These are phyloP conservation scores for Ceyx melanurus DNA, from an alignment of 2,113 vertebrate species.

Conservation along the genomic window DNA sequence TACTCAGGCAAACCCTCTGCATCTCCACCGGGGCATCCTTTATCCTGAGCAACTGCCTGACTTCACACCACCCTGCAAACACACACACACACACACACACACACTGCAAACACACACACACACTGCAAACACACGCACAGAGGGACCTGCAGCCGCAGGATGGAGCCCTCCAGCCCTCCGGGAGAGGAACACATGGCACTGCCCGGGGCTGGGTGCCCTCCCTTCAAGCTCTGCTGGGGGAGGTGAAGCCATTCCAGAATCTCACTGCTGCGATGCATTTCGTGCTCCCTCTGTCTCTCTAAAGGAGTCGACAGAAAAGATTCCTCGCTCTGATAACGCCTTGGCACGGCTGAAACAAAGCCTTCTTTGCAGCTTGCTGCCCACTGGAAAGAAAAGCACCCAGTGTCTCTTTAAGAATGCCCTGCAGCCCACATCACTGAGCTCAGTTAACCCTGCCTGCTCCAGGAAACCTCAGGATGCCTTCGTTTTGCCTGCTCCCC, in stretches of 20 bases:
- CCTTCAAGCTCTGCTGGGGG: not conserved
- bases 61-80: not conserved
- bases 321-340: slow-evolving; percentile 46
- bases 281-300: not conserved
- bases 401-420: slow-evolving; percentile 71
- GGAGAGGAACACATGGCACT: not conserved
- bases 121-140: not conserved
- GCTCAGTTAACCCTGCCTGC: slow-evolving; percentile 55
- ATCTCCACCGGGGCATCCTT: not conserved
- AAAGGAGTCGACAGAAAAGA: not conserved
- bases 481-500: not conserved
- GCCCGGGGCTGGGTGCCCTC: not conserved
- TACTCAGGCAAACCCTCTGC: not conserved
- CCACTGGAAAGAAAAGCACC: slow-evolving; percentile 62
- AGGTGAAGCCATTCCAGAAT: not conserved
- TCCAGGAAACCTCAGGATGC: not conserved
- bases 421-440: slow-evolving; percentile 55
- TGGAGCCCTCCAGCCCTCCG: not conserved
- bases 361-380: slow-evolving; percentile 50
- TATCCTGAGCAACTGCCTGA: not conserved
- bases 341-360: slow-evolving; percentile 66
- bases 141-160: not conserved
- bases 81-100: too few species aligned
- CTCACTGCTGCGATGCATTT: slow-evolving; percentile 25
- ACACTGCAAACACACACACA: not conserved